Base-by-base conservation (phyloP, 2,888 invertebrate species). In the Amiota mariae region DNA sequence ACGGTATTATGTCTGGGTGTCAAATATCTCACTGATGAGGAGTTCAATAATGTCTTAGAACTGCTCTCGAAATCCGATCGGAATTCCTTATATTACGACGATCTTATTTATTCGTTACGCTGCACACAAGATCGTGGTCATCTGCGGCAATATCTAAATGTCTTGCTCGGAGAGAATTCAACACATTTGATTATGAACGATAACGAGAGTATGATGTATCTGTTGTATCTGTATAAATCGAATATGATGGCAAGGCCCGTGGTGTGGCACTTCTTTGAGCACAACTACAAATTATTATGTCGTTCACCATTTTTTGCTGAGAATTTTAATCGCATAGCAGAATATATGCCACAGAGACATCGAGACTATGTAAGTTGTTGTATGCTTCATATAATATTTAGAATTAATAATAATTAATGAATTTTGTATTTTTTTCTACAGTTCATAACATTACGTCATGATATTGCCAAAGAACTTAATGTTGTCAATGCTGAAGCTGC, bases 81-180 rank as follows among this genome's bases (percentile, higher is more conserved):
- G 0, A 77, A 78, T 11, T 74, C 84, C 0, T 59, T 73, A 0
- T 79, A 73, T 18, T 85, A 81, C 20, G 85, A 88, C 46, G 89
- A 89, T 73, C 75, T 88, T n/a, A 81, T 88, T 8, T 88, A 87
- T 66, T 77, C 87, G 9, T 71, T 89, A 49, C 86, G 87, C 11
- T 89, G 89, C 72, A 86, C 84, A 0, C 81, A 85, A 72, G 82
- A 81, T n/a, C 77, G 77, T 2, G 75, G 75, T 0, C 88, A 87
- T 13, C 73, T 89, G 63, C 76, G 78, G 0, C 75, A 79, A n/a
- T 88, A 85, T 75, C 76, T 89, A 3, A 79, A 86, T 11, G 59
- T 86, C 18, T 63, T 89, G 24, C 48, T 89, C 24, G 82, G 82
- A 6, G 80, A 83, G n/a, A 88, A 87, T 73, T 82, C 85, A 0